These are phyloP conservation scores for Drosophila santomea DNA, from an alignment of 1,140 invertebrate genomes.

Conservation along the genomic window DNA sequence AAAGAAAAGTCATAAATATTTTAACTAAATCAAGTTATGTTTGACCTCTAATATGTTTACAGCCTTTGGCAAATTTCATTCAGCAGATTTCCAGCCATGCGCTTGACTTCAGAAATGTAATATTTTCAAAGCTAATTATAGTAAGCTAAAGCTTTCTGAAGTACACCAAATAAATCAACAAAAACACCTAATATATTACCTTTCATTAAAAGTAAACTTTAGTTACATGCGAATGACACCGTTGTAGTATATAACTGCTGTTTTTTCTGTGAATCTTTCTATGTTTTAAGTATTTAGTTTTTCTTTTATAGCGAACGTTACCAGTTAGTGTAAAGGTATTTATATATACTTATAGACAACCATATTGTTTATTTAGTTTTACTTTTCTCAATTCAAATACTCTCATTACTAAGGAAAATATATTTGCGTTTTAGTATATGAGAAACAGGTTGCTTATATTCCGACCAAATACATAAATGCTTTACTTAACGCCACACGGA, in stretches of 20 bases:
- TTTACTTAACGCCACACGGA: neutral
- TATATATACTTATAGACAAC: constrained; percentile 45
- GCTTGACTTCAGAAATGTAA: constrained; percentile 1
- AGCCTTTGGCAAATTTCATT: constrained; percentile 17
- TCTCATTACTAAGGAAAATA: constrained; percentile 2
- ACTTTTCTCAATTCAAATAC: constrained; percentile 21
- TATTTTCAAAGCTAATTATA: neutral
- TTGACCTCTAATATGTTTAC: neutral
- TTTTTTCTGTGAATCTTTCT: neutral
- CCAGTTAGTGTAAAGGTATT: constrained; percentile 42
- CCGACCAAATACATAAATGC: neutral
- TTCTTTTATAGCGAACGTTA: constrained; percentile 54
- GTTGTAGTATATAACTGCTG: neutral
- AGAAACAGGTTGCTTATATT: neutral
- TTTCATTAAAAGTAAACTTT: neutral
- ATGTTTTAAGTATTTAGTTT: neutral
- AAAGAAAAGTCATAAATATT: neutral
- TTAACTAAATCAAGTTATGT: neutral
- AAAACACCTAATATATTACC: neutral
- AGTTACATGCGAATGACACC: neutral
- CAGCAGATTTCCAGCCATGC: constrained; percentile 30
- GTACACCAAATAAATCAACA: neutral
- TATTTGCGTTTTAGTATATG: neutral
- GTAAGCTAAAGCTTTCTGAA: neutral
- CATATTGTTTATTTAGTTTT: constrained; percentile 38